Conservation (phyloP, 1,140 invertebrate species). For the Drosophila gunungcola region DNA sequence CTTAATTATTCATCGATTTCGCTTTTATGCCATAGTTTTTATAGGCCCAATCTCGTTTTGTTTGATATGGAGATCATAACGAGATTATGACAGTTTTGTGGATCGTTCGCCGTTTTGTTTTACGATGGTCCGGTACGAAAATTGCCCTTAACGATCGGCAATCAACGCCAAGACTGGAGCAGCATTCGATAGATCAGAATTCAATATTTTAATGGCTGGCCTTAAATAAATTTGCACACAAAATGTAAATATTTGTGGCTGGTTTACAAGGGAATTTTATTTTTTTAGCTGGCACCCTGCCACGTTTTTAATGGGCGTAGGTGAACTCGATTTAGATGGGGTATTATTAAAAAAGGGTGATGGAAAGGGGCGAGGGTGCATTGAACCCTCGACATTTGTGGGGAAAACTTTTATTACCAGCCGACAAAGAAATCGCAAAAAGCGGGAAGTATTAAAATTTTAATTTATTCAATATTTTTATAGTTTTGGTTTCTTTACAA, state of each 20-base stretch:
- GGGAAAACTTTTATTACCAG: slow-evolving; percentile 1
- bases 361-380: slow-evolving; percentile 10
- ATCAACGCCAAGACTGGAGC: slow-evolving; percentile 46
- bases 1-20: slow-evolving; percentile 43
- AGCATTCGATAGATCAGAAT: slow-evolving; percentile 47
- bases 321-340: slow-evolving; percentile 28
- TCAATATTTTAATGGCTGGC: slow-evolving; percentile 45
- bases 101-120: slow-evolving; percentile 46
- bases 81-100: slow-evolving; percentile 57
- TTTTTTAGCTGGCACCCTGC: slow-evolving; percentile 57
- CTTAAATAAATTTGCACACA: slow-evolving; percentile 66
- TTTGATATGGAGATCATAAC: slow-evolving; percentile 31
- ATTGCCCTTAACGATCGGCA: slow-evolving; percentile 52
- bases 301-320: slow-evolving; percentile 63
- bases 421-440: slow-evolving; percentile 2
- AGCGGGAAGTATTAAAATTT: neutral
- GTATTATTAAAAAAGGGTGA: neutral
- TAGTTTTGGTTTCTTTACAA: neutral
- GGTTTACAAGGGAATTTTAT: slow-evolving; percentile 1
- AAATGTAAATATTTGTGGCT: slow-evolving; percentile 36
- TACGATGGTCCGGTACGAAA: slow-evolving; percentile 32
- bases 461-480: neutral
- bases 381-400: slow-evolving; percentile 20
- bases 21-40: slow-evolving; percentile 8
- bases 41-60: slow-evolving; percentile 19